Conservation (phyloP, 92 coral and sea anemone genomes). For the Umimayanthus chanpuru region DNA sequence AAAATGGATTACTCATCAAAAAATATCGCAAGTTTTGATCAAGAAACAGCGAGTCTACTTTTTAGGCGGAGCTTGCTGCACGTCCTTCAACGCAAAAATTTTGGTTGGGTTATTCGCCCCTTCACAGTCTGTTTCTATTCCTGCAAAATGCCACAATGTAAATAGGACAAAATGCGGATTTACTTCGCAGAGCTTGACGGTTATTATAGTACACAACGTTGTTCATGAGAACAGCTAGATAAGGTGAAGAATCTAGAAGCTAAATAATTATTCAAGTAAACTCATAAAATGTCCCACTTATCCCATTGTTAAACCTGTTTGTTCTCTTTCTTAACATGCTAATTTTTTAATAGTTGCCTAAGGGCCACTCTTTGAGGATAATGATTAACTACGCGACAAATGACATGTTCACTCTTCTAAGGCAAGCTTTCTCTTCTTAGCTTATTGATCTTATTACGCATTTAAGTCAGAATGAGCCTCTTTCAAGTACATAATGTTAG, state of each 20-base stretch:
- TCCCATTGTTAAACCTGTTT: no score
- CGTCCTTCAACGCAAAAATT: no score
- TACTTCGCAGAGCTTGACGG: background rate
- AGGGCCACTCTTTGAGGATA: background rate
- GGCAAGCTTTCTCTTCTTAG: background rate
- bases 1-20: no score
- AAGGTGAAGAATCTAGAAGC: background rate
- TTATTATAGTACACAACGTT: background rate
- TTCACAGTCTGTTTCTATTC: no score
- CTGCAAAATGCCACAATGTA: no score
- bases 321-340: background rate
- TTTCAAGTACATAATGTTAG: background rate
- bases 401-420: no score
- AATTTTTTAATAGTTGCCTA: background rate
- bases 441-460: background rate
- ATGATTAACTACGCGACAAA: background rate
- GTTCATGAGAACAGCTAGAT: background rate
- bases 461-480: background rate
- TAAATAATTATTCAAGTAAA: background rate
- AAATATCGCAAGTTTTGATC: no score
- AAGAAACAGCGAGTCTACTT: no score
- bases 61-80: no score
- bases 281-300: background rate
- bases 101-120: no score
- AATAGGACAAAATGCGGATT: background rate